phyloP scores from a whole-genome alignment of 2,797 vertebrate genomes.

The Anguilla pacifica region DNA sequence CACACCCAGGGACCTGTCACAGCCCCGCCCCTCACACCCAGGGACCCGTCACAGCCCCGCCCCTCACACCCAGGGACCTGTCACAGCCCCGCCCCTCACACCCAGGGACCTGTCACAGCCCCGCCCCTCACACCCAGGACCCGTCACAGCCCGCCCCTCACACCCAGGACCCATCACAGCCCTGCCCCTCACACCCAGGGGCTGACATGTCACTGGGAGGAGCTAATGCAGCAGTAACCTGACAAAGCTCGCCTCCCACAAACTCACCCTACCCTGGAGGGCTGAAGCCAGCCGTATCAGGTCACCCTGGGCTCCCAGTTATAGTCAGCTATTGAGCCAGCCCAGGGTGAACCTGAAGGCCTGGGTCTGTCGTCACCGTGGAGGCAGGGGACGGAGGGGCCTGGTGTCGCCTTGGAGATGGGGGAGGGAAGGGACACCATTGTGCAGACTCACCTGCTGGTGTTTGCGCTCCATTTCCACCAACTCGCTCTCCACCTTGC shows the following conservation, averaged over 20 bases:
- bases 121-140: too few species aligned
- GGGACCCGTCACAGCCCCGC: too few species aligned
- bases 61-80: too few species aligned
- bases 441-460: conserved; percentile 82
- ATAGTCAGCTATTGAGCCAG: neutral
- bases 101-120: too few species aligned
- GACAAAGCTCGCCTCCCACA: neutral
- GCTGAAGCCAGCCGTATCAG: neutral
- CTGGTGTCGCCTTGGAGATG: neutral
- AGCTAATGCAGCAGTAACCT: neutral
- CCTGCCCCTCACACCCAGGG: neutral
- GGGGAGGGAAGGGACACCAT: neutral
- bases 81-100: neutral
- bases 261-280: neutral
- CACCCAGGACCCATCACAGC: neutral
- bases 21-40: too few species aligned
- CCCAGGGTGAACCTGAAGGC: too few species aligned
- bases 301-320: neutral
- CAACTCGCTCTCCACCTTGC: conserved; percentile 90
- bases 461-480: conserved; percentile 96
- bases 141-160: too few species aligned
- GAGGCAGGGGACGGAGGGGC: neutral
- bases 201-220: neutral
- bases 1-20: too few species aligned
- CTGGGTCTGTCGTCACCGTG: neutral